Conservation (phyloP, 2,113 vertebrate genomes). For the Trichechus manatus region DNA sequence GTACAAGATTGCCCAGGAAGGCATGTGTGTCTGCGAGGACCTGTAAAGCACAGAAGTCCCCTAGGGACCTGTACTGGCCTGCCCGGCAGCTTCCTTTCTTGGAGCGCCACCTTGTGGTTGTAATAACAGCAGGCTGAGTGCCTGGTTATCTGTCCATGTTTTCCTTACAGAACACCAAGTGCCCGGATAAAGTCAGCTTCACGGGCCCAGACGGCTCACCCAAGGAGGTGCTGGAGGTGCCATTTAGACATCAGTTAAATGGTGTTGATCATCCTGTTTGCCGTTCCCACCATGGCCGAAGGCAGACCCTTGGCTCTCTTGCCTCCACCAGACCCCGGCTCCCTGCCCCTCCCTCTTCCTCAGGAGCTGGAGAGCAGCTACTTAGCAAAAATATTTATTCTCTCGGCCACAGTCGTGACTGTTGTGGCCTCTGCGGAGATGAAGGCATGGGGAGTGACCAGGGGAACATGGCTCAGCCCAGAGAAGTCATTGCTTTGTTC, state of each 20-base stretch:
- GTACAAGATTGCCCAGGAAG: not conserved
- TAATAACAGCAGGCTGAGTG: not conserved
- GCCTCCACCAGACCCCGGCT: constrained; percentile 83
- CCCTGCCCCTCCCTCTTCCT: constrained; percentile 80
- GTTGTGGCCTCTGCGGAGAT: constrained; percentile 84
- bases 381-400: constrained; percentile 89
- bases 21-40: not conserved
- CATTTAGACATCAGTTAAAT: constrained; percentile 97
- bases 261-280: constrained; percentile 93
- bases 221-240: constrained; percentile 91
- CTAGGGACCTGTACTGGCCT: not conserved
- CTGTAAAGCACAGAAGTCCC: not conserved
- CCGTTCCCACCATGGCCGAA: constrained; percentile 89
- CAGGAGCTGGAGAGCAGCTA: constrained; percentile 91
- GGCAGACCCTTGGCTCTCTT: constrained; percentile 89
- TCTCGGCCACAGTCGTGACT: constrained; percentile 80
- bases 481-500: constrained; percentile 81
- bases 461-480: constrained; percentile 82
- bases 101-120: constrained; percentile 73
- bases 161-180: constrained; percentile 89
- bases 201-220: constrained; percentile 96
- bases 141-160: constrained; percentile 69
- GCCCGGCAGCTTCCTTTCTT: constrained; percentile 17
- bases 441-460: constrained; percentile 82
- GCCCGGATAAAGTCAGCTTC: constrained; percentile 91